These are phyloP conservation scores for Melieria omissa DNA, from an alignment of 2,888 invertebrate genomes.

Conservation along the genomic window DNA sequence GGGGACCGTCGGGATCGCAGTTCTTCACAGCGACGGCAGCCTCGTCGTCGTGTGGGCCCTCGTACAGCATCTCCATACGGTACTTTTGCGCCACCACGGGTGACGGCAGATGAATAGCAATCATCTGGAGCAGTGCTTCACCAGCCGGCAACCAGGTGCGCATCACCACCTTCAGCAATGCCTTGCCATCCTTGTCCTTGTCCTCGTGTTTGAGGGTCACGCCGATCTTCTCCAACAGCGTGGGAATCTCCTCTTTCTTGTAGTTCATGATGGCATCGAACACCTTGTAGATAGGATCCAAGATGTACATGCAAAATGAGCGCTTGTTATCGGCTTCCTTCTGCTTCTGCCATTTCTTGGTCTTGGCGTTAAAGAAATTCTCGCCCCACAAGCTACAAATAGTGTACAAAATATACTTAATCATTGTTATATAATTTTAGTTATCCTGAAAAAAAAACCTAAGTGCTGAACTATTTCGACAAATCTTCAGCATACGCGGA, in stretches of 20 bases:
- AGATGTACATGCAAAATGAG: slow-evolving; percentile 98
- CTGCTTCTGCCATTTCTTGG: slow-evolving; percentile 98
- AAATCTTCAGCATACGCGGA: slow-evolving; percentile 72
- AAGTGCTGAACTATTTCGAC: slow-evolving; percentile 49
- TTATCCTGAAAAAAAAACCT: slow-evolving; percentile 1
- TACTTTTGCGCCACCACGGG: slow-evolving; percentile 99
- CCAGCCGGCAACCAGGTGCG: slow-evolving; percentile 99
- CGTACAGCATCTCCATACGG: slow-evolving; percentile 99
- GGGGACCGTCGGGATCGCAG: slow-evolving; percentile 96
- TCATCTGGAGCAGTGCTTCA: slow-evolving; percentile 99
- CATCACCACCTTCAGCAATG: slow-evolving; percentile 96
- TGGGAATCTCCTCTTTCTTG: slow-evolving; percentile 93
- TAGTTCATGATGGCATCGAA: slow-evolving; percentile 86
- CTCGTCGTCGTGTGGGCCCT: slow-evolving; percentile 97
- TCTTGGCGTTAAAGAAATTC: slow-evolving; percentile 96
- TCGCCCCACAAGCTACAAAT: slow-evolving; percentile 89
- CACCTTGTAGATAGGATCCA: slow-evolving; percentile 99
- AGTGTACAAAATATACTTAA: not conserved
- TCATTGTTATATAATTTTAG: not conserved
- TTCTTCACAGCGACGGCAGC: slow-evolving; percentile 90
- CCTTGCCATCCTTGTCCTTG: slow-evolving; percentile 95
- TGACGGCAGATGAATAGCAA: slow-evolving; percentile 98
- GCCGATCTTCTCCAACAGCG: slow-evolving; percentile 88
- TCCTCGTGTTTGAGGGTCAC: slow-evolving; percentile 95
- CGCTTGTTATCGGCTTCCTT: slow-evolving; percentile 93